These are phyloP conservation scores for Sebastes steindachneri DNA, from an alignment of 2,797 vertebrate species.

Conservation along the genomic window DNA sequence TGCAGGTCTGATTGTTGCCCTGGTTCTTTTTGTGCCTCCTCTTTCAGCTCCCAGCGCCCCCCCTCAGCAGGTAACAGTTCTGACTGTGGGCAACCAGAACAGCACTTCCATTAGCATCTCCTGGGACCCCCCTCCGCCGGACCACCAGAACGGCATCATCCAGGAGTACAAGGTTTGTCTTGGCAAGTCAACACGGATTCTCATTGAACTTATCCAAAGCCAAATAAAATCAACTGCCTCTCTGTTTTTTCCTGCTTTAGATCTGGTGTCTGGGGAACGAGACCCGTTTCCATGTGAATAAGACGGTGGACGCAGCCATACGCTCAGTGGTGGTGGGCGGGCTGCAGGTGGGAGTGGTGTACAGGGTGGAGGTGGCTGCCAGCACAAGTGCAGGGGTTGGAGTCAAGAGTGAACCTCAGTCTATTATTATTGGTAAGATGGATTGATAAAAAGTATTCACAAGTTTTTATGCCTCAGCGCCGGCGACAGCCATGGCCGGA, in stretches of 20 bases:
- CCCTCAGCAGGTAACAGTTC: constrained; percentile 96
- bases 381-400: constrained; percentile 96
- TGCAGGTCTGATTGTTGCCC: constrained; percentile 8
- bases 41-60: constrained; percentile 94
- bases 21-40: constrained; percentile 29
- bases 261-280: constrained; percentile 99
- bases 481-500: too few species aligned
- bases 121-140: constrained; percentile 96
- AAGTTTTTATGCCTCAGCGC: not conserved
- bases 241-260: constrained; percentile 69
- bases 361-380: constrained; percentile 95
- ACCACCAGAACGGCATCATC: constrained; percentile 98
- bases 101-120: constrained; percentile 99
- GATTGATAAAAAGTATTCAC: not conserved
- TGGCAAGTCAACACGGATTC: not conserved
- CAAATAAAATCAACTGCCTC: constrained; percentile 20
- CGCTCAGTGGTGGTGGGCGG: constrained; percentile 97
- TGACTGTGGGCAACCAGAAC: constrained; percentile 96
- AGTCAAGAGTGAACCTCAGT: constrained; percentile 94
- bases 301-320: constrained; percentile 97
- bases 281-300: constrained; percentile 97
- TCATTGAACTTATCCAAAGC: not conserved
- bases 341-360: constrained; percentile 93
- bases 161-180: constrained; percentile 95
- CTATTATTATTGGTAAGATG: constrained; percentile 91